These are phyloP conservation scores for Laodelphax striatellus DNA, from an alignment of 1,140 invertebrate genomes.

Conservation along the genomic window DNA sequence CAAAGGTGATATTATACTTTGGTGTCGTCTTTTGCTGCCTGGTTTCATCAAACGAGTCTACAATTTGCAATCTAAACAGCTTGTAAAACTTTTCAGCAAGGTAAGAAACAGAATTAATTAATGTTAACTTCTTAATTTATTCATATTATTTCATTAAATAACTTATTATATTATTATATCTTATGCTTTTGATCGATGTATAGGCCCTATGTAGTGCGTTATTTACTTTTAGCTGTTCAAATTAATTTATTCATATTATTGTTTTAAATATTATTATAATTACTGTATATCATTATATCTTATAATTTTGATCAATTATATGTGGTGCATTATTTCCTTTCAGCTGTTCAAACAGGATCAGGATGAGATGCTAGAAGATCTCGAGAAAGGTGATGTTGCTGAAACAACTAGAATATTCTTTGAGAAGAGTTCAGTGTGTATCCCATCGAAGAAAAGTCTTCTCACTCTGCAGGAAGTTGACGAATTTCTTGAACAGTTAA, in stretches of 20 bases:
- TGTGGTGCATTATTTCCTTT: conserved; percentile 10
- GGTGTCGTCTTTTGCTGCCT: conserved; percentile 76
- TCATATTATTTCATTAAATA: too few relatives aligned
- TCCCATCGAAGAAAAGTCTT: conserved; percentile 52
- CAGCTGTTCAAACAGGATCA: conserved; percentile 59
- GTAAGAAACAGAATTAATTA: too few relatives aligned
- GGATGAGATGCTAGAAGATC: conserved; percentile 71
- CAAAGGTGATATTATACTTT: conserved; percentile 64
- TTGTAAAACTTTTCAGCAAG: conserved; percentile 77
- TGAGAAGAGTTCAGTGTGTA: conserved; percentile 41
- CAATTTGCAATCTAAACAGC: conserved; percentile 84
- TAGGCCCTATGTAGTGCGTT: too few relatives aligned
- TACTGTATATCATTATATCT: too few relatives aligned
- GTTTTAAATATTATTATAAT: too few relatives aligned
- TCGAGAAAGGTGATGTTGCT: conserved; percentile 82
- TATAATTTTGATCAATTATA: not conserved
- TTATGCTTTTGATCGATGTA: too few relatives aligned
- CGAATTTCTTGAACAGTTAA: conserved; percentile 55
- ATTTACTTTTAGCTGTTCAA: too few relatives aligned
- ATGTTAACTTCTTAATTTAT: too few relatives aligned
- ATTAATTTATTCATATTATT: too few relatives aligned
- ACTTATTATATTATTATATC: too few relatives aligned
- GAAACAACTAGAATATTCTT: conserved; percentile 78
- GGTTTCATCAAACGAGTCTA: conserved; percentile 72
- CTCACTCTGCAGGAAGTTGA: conserved; percentile 69